Evolutionary conservation across 30 jellyfish, hydroid and myxozoan genomes (phyloP).

Genomic region (Chrysaora quinquecirrha): DNA sequence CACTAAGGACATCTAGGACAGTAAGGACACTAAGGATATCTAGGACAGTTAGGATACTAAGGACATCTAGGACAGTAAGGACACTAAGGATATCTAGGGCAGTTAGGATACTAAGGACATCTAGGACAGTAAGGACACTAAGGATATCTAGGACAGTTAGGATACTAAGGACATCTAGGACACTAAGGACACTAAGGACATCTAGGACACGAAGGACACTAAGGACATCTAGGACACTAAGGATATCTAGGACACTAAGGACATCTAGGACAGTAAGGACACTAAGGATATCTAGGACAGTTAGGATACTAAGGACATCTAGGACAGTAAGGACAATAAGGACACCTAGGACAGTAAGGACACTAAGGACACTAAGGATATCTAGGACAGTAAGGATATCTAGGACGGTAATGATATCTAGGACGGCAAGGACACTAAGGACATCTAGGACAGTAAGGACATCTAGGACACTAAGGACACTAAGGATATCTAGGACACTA

Average conservation of each 20-base stretch:
- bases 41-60: not conserved
- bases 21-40: not conserved
- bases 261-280: not conserved
- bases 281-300: not conserved
- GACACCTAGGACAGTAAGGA: not conserved
- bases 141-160: not conserved
- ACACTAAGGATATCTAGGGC: not conserved
- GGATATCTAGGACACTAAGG: not conserved
- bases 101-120: not conserved
- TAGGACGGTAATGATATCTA: not conserved
- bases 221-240: not conserved
- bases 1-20: not conserved
- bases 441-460: not conserved
- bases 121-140: not conserved
- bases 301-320: not conserved
- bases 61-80: not conserved
- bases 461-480: not conserved
- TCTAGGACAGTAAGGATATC: not conserved
- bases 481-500: not conserved
- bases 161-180: not conserved
- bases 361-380: not conserved
- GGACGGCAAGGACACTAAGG: not conserved
- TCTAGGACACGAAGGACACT: not conserved
- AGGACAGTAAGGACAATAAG: not conserved
- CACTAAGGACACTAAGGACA: not conserved